Base-by-base conservation (phyloP, 1,140 invertebrate species). In the Megathymus violae region DNA sequence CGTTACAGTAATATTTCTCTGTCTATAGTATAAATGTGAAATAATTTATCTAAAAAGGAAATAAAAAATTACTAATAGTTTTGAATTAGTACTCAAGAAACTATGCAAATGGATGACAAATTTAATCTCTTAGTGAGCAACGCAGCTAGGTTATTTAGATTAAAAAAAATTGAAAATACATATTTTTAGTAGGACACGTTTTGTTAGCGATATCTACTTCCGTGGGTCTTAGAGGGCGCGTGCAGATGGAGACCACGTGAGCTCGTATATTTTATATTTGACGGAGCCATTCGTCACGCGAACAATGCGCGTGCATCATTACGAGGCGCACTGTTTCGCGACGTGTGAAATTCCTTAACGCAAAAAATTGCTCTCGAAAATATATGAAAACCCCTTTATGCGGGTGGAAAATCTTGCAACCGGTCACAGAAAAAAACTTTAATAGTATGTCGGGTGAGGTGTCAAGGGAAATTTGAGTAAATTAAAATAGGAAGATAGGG, bases 391-490 rank as follows among this genome's bases (percentile, higher is more conserved):
- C 51, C 1, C 51, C 17, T 41, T 38, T 43, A 54, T 43, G 14
- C 36, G 10, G 16, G 10, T 16, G 51, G 40, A 52, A 52, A 52
- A 60, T 51, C 40, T 62, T 62, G 46, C 16, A 59, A 47, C 66
- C 64, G 71, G 76, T 72, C 75, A 62, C 63, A 75, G 67, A 76
- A 83, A 82, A 82, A 84, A 78, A 76, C 71, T 76, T 85, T 80
- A 79, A 82, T 80, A 73, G 77, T 78, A 80, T 82, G 81, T 84
- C 72, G 79, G 74, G 67, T 74, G 75, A 86, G 78, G 85, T 90
- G 88, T 90, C 85, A 88, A 79, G 88, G 88, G 85, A 90, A 90
- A 90, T 90, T 90, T 87, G 80, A 87, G 78, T 88, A 90, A 90
- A 90, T 90, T 90, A 88, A 89, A 88, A 88, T 88, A 88, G 88